phyloP scores from a whole-genome alignment of 1,140 invertebrate species.

The Lasioglossum baleicum region DNA sequence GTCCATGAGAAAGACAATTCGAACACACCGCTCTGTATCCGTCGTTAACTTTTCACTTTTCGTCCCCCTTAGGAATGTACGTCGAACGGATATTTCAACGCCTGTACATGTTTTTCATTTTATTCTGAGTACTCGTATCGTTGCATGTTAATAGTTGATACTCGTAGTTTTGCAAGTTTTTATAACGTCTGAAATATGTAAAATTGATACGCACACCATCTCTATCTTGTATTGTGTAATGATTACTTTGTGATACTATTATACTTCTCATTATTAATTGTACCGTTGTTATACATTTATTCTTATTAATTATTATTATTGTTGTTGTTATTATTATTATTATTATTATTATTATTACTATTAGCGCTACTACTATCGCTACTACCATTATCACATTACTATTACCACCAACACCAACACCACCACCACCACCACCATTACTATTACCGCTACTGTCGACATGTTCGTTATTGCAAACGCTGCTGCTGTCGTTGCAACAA shows the following conservation, averaged over 20 bases:
- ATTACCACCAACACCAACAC: constrained; percentile 46
- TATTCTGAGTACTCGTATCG: constrained; percentile 42
- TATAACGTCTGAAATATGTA: constrained; percentile 43
- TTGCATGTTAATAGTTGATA: constrained; percentile 64
- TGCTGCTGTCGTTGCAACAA: constrained; percentile 30
- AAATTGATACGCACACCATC: constrained; percentile 55
- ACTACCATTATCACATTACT: constrained; percentile 27
- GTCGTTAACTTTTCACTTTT: background rate
- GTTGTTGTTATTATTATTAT: constrained; percentile 41
- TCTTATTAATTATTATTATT: constrained; percentile 55
- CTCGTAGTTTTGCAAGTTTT: constrained; percentile 45
- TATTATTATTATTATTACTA: constrained; percentile 49
- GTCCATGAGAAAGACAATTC: background rate
- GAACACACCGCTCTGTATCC: background rate
- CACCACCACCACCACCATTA: background rate
- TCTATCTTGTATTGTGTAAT: constrained; percentile 65
- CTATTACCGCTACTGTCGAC: background rate
- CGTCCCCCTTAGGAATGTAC: background rate
- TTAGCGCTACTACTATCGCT: constrained; percentile 34
- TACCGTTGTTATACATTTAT: constrained; percentile 59
- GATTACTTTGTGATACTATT: constrained; percentile 75
- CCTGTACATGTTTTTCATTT: constrained; percentile 38
- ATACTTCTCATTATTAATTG: constrained; percentile 61
- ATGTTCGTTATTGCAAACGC: constrained; percentile 40
- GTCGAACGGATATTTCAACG: constrained; percentile 31